Base-by-base conservation (phyloP, 2,888 invertebrate genomes). In the Diploptera punctata region DNA sequence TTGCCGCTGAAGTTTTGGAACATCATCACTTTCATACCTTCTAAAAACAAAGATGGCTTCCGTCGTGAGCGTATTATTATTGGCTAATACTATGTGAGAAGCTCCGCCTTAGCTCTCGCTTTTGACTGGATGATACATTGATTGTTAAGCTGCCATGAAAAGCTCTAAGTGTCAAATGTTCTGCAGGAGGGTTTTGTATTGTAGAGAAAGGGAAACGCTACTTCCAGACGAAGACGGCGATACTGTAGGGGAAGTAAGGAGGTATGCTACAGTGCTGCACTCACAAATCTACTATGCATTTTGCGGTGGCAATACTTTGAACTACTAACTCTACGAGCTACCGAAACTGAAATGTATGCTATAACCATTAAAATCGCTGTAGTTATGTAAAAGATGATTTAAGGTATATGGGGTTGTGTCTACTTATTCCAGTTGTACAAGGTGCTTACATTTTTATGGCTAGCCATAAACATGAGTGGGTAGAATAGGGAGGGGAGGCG, bases 101-200 rank as follows among this genome's bases (percentile, higher is more conserved):
- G 85, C 86, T 83, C 86, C 87, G 86, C 86, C 87, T 86, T 83
- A 82, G 83, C 82, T 84, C 81, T 83, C 83, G 83, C 83, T 83
- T 84, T 85, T 86, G 86, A 86, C 86, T 83, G 84, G 83, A 85
- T 86, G 86, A 86, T 86, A 82, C 83, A 86, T 86, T 82, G 84
- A 83, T 82, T 84, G 84, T 84, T 83, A 47, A 57, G 71, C 57
- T 65, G 76, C 72, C 75, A 76, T 70, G 70, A 62, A 70, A 70
- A 70, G 70, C 70, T 70, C 74, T 76, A 74, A 73, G 72, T 78
- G 76, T 74, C 75, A 75, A 74, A 76, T 76, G 76, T 76, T 74
- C 70, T 73, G 16, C 73, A 74, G 76, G 60, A 47, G 54, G 57
- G 38, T 31, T n/a, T 33, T 68, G 67, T 43, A 52, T 18, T 16